Evolutionary conservation across 2,888 invertebrate genomes (phyloP).

Genomic region (Formica aserva): DNA sequence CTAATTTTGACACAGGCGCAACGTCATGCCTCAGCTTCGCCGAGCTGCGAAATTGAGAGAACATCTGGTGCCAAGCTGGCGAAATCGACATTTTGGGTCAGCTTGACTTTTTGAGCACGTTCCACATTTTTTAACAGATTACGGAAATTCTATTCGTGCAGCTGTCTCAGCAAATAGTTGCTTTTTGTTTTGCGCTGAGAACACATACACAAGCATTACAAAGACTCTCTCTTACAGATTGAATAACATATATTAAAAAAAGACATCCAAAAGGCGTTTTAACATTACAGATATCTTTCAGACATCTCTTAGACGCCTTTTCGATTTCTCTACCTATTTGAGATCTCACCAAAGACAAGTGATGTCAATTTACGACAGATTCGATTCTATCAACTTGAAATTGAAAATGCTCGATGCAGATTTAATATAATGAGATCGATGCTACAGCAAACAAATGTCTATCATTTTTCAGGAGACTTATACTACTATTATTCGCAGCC

Average conservation of each 20-base stretch:
- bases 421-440: constrained; percentile 29
- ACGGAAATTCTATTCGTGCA: constrained; percentile 2
- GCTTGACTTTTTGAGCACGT: constrained; percentile 31
- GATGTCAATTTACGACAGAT: constrained; percentile 15
- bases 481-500: constrained; percentile 86
- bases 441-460: constrained; percentile 70
- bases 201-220: not conserved
- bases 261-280: constrained; percentile 3
- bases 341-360: constrained; percentile 30
- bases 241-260: not conserved
- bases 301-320: constrained; percentile 9
- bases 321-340: not conserved
- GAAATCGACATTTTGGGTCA: constrained; percentile 27
- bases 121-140: constrained; percentile 31
- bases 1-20: constrained; percentile 28
- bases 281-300: constrained; percentile 9
- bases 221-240: not conserved
- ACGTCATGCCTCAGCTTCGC: constrained; percentile 22
- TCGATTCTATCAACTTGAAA: constrained; percentile 21
- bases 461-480: constrained; percentile 82
- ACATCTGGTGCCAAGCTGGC: constrained; percentile 39
- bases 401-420: constrained; percentile 3
- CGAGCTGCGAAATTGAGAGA: constrained; percentile 41
- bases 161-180: constrained; percentile 6
- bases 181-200: not conserved